Conservation (phyloP, 2,113 vertebrate genomes). For the Dipodomys stephensi region DNA sequence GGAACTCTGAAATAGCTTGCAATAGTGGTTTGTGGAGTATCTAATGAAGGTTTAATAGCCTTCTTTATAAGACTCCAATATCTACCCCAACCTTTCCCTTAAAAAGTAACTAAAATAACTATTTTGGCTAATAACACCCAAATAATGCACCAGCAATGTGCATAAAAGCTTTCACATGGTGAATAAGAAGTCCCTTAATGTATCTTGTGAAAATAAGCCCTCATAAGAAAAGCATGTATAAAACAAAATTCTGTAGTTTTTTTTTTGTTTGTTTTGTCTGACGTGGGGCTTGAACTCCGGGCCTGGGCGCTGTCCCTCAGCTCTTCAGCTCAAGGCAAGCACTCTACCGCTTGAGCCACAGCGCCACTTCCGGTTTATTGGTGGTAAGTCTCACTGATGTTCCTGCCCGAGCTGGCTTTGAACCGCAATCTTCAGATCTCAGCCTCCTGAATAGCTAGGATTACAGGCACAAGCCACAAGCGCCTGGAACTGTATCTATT, state of each 20-base stretch:
- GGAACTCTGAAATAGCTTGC: not conserved
- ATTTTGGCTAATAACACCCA: not conserved
- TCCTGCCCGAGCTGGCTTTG: too few relatives aligned
- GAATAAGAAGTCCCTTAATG: not conserved
- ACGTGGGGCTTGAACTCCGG: too few relatives aligned
- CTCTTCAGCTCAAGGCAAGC: too few relatives aligned
- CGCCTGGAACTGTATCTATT: too few relatives aligned
- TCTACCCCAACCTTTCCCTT: not conserved
- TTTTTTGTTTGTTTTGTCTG: too few relatives aligned
- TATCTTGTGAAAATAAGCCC: not conserved
- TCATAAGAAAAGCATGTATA: not conserved
- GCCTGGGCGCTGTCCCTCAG: too few relatives aligned
- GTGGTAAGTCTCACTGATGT: too few relatives aligned
- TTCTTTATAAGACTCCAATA: not conserved
- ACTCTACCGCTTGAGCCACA: too few relatives aligned
- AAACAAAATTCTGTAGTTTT: not conserved
- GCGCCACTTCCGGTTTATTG: too few relatives aligned
- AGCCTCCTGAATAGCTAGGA: too few relatives aligned
- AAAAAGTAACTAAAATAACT: not conserved
- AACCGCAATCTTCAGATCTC: too few relatives aligned
- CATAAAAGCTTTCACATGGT: not conserved
- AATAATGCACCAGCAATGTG: constrained; percentile 17
- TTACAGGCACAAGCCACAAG: too few relatives aligned
- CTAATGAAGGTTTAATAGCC: not conserved
- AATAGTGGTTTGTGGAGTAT: not conserved